Base-by-base conservation (phyloP, 2,113 vertebrate genomes). In the Halichoeres trimaculatus region DNA sequence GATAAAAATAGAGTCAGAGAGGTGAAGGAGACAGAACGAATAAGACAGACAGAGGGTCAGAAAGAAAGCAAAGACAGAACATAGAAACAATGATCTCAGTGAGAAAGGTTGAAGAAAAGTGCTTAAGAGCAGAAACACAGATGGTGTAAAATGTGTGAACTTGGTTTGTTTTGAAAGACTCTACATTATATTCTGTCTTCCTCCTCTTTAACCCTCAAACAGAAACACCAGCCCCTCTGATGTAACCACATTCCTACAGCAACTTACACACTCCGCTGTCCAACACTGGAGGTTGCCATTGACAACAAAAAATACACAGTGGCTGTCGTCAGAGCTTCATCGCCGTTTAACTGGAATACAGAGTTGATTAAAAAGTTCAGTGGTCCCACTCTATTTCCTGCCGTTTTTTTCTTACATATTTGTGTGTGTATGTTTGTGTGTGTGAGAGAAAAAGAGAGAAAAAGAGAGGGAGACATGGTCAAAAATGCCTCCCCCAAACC, bases 1-100 rank as follows among this genome's bases (percentile, higher is more conserved):
- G 89, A 74, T 88, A 90, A 85, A 92, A 91, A 93, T 88, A 92
- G 81, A 83, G 72, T 16, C 10, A 58, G 73, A 79, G 81, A 76
- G 87, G 89, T 87, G 80, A 86, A 62, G 56, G 66, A 83, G 75
- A 81, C 63, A 82, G 55, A 80, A 35, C 68, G 48, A 76, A 51
- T 83, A 51, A 60, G 74, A 61, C 1, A 4, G 57, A 51, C 70
- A 79, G 14, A 6, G 50, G 40, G 72, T 69, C 72, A 72, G 65
- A 66, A 26, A 45, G 50, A 76, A 83, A 62, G 50, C 64, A 78
- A 0, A 63, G 22, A 34, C 24, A 66, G 48, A 41, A 76, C 22
- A 10, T 2, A 56, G 64, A 70, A 57, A 75, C 34, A 26, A 53
- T 61, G 34, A 81, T 51, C 35, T 74, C 59, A 73, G 57, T n/a